Base-by-base conservation (phyloP, 2,888 invertebrate species). In the Hesperia comma region DNA sequence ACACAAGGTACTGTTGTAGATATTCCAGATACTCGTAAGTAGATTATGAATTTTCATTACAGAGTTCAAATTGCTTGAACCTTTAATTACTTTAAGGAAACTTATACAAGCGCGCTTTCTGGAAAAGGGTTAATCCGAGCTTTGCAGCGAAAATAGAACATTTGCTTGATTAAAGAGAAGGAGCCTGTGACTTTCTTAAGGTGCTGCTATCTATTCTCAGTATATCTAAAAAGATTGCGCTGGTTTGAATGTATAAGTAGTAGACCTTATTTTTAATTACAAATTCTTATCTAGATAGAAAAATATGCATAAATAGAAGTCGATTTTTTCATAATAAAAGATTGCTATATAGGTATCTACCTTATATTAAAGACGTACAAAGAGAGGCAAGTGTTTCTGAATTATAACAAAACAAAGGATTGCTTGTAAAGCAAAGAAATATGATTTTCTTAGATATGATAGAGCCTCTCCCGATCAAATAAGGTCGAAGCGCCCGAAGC, bases 41-140 rank as follows among this genome's bases (percentile, higher is more conserved):
- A 84, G 80, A 84, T 83, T 84, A 84, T 85, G 81, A 84, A 85
- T 82, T 86, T 86, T 83, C 79, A 82, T 84, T 82, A 77, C 78
- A 72, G 79, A 84, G 84, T 84, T 84, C 78, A 83, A 87, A 87
- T 84, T 85, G 81, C 81, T 82, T 83, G 80, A 82, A 85, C 84
- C 85, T 83, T 86, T 87, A 86, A 88, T 87, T 87, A 86, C 86
- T 86, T 87, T 86, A 81, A 80, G 79, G 80, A 85, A 85, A 87
- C 82, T 87, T 87, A 80, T 84, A 83, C 80, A 85, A 86, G 82
- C 83, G 83, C 82, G 83, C 78, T 79, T 78, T 79, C 78, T 73
- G 78, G 74, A 78, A 81, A 81, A 82, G 84, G 81, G 83, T 79
- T 80, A 79, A 86, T 86, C 83, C 80, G 79, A 83, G 82, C 80